phyloP scores from a whole-genome alignment of 2,113 vertebrate genomes.

The Canis aureus region DNA sequence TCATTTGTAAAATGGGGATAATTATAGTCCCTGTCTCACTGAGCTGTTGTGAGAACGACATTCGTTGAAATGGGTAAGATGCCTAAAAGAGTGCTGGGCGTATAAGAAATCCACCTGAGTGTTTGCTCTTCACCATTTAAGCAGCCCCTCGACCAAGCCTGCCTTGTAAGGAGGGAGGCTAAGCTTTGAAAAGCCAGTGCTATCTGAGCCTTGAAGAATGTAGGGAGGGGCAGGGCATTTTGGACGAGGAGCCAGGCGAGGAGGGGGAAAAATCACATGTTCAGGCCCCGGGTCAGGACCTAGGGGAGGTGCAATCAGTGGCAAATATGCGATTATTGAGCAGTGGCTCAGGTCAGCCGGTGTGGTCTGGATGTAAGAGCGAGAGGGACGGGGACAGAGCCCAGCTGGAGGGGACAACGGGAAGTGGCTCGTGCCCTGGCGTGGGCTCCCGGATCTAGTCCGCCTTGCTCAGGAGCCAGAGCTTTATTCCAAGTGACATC shows the following conservation, averaged over 20 bases:
- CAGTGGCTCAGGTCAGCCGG: background rate
- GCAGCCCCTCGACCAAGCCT: background rate
- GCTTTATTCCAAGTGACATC: background rate
- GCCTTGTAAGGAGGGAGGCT: background rate
- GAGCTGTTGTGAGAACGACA: background rate
- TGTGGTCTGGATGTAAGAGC: background rate
- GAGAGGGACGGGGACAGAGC: fast-evolving
- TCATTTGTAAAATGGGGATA: background rate
- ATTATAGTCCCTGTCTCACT: background rate
- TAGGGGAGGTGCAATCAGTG: background rate
- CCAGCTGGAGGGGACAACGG: background rate
- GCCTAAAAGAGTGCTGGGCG: background rate
- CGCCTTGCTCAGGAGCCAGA: background rate
- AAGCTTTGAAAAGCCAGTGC: background rate
- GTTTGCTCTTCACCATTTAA: background rate
- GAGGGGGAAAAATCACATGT: background rate
- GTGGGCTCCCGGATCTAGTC: background rate
- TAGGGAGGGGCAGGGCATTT: background rate
- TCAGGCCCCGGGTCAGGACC: background rate
- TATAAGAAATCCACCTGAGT: background rate
- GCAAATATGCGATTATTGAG: background rate
- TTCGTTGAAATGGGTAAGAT: background rate
- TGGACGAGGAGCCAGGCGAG: background rate
- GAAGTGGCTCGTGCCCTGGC: fast-evolving
- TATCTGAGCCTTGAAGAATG: background rate